Evolutionary conservation across 2,797 vertebrate genomes (phyloP).

Genomic region (Diceros bicornis): DNA sequence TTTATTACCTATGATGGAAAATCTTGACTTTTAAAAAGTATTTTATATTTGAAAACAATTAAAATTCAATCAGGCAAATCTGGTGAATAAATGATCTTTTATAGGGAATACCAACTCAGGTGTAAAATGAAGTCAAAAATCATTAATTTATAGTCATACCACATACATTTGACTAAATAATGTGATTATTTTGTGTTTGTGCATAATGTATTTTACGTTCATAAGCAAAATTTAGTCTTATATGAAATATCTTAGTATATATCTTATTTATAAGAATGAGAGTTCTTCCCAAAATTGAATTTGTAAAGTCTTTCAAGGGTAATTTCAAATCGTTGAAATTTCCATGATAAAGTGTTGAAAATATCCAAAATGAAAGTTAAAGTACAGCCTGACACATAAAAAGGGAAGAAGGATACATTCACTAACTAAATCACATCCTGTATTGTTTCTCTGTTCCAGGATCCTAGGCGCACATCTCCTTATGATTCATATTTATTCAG

Average conservation of each 20-base stretch:
- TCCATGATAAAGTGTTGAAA: background rate
- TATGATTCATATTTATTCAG: background rate
- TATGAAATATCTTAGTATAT: background rate
- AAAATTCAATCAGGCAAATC: background rate
- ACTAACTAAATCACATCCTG: background rate
- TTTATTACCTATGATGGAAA: background rate
- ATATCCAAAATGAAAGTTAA: background rate
- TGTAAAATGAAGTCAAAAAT: background rate
- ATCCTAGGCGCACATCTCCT: background rate
- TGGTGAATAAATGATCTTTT: background rate
- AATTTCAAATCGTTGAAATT: background rate
- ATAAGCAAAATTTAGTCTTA: constrained; percentile 14
- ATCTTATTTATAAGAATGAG: constrained; percentile 1
- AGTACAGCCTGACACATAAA: background rate
- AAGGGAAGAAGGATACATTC: background rate
- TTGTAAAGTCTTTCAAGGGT: background rate
- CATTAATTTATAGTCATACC: background rate
- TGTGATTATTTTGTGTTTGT: background rate
- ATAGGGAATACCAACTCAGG: background rate
- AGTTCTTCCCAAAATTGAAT: background rate
- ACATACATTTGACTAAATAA: background rate
- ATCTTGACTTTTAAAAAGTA: background rate
- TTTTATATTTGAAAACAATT: background rate
- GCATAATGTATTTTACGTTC: background rate
- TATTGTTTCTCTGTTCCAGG: background rate